Evolutionary conservation across 2,113 vertebrate species (phyloP).

Genomic region (Sylvilagus bachmani): DNA sequence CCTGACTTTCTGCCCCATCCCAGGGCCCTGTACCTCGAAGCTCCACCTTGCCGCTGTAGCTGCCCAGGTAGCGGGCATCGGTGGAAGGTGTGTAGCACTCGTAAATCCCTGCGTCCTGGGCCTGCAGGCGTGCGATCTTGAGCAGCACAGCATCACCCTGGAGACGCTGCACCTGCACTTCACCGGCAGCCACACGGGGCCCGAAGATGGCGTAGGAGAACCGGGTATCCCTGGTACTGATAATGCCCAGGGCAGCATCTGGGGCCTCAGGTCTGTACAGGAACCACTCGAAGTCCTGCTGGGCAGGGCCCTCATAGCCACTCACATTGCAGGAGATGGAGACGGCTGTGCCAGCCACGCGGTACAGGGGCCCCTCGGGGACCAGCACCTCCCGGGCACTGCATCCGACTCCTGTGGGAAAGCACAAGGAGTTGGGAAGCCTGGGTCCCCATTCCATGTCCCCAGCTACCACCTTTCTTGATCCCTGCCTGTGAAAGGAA

Average conservation of each 20-base stretch:
- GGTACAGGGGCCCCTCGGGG: constrained; percentile 91
- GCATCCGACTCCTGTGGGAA: constrained; percentile 79
- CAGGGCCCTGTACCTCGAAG: constrained; percentile 89
- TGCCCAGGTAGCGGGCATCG: constrained; percentile 90
- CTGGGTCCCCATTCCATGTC: background rate
- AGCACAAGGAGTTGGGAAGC: background rate
- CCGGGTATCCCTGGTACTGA: constrained; percentile 90
- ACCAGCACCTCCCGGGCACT: constrained; percentile 90
- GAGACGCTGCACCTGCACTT: constrained; percentile 91
- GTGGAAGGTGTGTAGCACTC: constrained; percentile 95
- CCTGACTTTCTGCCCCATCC: background rate
- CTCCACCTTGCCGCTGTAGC: constrained; percentile 89
- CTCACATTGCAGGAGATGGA: constrained; percentile 91
- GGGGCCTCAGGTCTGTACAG: constrained; percentile 87
- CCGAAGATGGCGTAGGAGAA: constrained; percentile 90
- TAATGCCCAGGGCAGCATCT: constrained; percentile 88
- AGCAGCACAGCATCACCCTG: constrained; percentile 89
- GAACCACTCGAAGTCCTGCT: constrained; percentile 95
- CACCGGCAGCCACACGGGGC: constrained; percentile 87
- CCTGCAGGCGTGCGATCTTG: constrained; percentile 88
- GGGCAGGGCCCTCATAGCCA: constrained; percentile 90
- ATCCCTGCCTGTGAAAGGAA: background rate
- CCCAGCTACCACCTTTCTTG: background rate
- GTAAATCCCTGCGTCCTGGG: constrained; percentile 92
- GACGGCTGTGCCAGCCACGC: constrained; percentile 91